Conservation (phyloP, 2,113 vertebrate genomes). For the Crocuta crocuta region DNA sequence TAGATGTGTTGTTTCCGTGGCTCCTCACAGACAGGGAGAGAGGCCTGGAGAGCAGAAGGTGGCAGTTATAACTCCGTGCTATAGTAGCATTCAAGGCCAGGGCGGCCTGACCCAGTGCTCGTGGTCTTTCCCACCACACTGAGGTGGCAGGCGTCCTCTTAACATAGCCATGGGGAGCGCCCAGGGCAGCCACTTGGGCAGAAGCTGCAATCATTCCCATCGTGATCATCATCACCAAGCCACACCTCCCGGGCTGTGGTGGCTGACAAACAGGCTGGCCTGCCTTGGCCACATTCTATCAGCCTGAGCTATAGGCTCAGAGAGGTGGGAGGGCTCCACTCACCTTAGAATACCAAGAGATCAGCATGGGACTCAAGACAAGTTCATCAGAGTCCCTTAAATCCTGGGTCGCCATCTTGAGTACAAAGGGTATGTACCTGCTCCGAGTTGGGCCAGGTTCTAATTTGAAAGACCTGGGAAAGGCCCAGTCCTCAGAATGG, state of each 20-base stretch:
- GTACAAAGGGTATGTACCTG: not conserved
- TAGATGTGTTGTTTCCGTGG: not conserved
- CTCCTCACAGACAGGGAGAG: not conserved
- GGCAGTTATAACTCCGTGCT: not conserved
- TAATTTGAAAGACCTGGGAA: not conserved
- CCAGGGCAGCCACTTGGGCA: not conserved
- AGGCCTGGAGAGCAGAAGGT: not conserved
- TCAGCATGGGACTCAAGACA: not conserved
- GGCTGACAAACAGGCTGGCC: slow-evolving; percentile 61
- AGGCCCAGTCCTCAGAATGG: not conserved
- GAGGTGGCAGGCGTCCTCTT: not conserved
- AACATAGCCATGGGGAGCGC: not conserved
- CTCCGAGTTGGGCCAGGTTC: not conserved
- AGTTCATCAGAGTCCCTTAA: not conserved
- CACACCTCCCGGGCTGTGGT: not conserved
- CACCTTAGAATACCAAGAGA: not conserved
- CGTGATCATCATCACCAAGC: not conserved
- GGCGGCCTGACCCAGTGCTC: not conserved
- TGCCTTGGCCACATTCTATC: slow-evolving; percentile 55
- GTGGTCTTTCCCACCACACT: not conserved
- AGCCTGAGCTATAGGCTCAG: slow-evolving; percentile 44
- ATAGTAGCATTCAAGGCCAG: not conserved
- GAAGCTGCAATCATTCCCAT: not conserved
- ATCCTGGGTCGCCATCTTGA: not conserved
- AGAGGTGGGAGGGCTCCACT: not conserved